Conservation (phyloP, 2,888 invertebrate genomes). For the Cybosia mesomella region DNA sequence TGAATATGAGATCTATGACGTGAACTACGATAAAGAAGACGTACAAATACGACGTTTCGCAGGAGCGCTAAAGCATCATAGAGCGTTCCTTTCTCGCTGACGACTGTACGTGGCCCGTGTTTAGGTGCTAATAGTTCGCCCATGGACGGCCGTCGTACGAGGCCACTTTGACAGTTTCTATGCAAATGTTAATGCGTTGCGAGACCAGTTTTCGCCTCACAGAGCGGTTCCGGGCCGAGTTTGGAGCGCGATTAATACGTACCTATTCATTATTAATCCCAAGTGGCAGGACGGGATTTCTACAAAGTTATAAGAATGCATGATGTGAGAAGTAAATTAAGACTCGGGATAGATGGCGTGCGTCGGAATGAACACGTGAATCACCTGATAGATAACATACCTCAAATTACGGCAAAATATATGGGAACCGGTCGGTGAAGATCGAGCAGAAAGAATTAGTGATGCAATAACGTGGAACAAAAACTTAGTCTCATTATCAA, state of each 20-base stretch:
- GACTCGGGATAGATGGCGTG: conserved; percentile 24
- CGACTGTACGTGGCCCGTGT: conserved; percentile 58
- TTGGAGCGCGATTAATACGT: conserved; percentile 74
- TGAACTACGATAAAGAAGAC: conserved; percentile 37
- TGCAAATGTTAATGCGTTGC: conserved; percentile 84
- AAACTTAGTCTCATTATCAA: conserved; percentile 83
- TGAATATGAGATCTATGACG: conserved; percentile 35
- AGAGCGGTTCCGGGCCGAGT: conserved; percentile 81
- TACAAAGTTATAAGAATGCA: conserved; percentile 48
- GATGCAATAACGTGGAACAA: conserved; percentile 78
- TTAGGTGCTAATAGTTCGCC: conserved; percentile 78
- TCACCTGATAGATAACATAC: conserved; percentile 55
- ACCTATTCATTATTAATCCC: conserved; percentile 70
- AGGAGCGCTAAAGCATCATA: conserved; percentile 61
- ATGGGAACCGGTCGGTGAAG: conserved; percentile 54
- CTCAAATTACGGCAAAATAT: conserved; percentile 45
- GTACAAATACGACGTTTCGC: conserved; percentile 53
- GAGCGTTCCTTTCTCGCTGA: conserved; percentile 54
- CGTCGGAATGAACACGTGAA: conserved; percentile 50
- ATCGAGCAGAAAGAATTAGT: conserved; percentile 69
- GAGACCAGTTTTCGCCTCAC: conserved; percentile 82
- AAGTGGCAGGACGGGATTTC: conserved; percentile 73
- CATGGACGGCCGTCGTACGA: conserved; percentile 65
- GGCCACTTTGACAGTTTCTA: conserved; percentile 85
- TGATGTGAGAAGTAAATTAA: conserved; percentile 34